phyloP scores from a whole-genome alignment of 2,888 invertebrate genomes.

The Glomeris marginata region DNA sequence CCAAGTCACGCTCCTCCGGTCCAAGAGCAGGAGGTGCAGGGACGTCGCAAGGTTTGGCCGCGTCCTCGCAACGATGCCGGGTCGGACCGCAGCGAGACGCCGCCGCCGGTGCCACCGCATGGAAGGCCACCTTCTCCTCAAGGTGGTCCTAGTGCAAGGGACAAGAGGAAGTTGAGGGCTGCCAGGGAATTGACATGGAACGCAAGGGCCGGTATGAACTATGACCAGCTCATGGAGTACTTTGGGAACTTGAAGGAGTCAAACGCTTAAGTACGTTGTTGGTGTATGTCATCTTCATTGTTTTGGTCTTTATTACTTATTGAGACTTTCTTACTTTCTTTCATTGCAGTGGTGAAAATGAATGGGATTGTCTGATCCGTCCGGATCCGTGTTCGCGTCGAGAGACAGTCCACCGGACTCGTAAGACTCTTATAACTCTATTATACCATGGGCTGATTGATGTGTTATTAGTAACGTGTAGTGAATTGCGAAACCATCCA shows the following conservation, averaged over 20 bases:
- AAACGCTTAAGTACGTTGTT: conserved; percentile 33
- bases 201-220: conserved; percentile 51
- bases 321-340: no score
- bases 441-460: no score
- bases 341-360: no score
- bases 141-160: conserved; percentile 21
- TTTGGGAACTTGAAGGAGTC: conserved; percentile 93
- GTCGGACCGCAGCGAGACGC: conserved; percentile 12
- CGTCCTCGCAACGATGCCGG: conserved; percentile 1
- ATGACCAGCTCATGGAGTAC: conserved; percentile 95
- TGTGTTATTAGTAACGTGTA: no score
- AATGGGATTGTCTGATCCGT: no score
- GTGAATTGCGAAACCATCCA: no score
- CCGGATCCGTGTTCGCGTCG: no score
- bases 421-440: no score
- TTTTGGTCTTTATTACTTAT: no score
- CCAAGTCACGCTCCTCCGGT: not conserved
- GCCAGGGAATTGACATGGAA: conserved; percentile 9
- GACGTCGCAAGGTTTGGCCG: conserved; percentile 21
- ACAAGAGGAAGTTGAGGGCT: conserved; percentile 24
- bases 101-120: conserved; percentile 18
- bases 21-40: conserved; percentile 25
- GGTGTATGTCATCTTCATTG: no score
- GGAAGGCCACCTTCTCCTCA: conserved; percentile 20
- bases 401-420: no score